phyloP scores from a whole-genome alignment of 2,888 invertebrate genomes.

The Brenthis daphne region DNA sequence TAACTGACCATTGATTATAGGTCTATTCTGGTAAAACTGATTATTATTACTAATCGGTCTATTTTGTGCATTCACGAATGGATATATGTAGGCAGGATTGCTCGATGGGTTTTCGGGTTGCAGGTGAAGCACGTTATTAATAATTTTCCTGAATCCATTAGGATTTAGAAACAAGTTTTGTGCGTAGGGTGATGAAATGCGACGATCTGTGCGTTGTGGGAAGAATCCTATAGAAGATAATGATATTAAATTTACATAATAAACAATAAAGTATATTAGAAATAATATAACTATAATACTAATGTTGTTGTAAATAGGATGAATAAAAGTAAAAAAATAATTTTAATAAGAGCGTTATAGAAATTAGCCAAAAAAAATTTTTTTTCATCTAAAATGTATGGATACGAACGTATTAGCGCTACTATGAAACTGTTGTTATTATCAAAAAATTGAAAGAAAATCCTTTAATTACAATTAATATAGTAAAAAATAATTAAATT shows the following conservation, averaged over 20 bases:
- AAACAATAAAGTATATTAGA: background rate
- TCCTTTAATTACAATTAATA: too few relatives aligned
- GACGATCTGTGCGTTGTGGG: constrained; percentile 50
- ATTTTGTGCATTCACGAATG: constrained; percentile 31
- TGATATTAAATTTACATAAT: constrained; percentile 7
- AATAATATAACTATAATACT: too few relatives aligned
- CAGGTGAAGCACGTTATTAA: constrained; percentile 47
- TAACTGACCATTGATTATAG: background rate
- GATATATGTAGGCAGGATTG: constrained; percentile 41
- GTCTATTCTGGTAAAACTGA: background rate
- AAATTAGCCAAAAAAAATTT: too few relatives aligned
- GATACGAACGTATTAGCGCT: too few relatives aligned
- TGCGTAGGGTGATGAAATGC: constrained; percentile 38
- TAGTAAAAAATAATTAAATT: too few relatives aligned
- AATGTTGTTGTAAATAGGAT: too few relatives aligned
- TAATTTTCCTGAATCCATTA: constrained; percentile 46
- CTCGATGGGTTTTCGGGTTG: constrained; percentile 41
- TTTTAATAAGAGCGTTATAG: too few relatives aligned
- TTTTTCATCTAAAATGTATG: too few relatives aligned
- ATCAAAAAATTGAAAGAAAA: too few relatives aligned
- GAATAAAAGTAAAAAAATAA: too few relatives aligned
- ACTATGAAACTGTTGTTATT: too few relatives aligned
- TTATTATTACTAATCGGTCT: constrained; percentile 12
- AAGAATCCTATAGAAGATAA: constrained; percentile 54
- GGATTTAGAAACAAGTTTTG: constrained; percentile 45